These are phyloP conservation scores for Pteronura brasiliensis DNA, from an alignment of 2,113 vertebrate species.

Conservation along the genomic window DNA sequence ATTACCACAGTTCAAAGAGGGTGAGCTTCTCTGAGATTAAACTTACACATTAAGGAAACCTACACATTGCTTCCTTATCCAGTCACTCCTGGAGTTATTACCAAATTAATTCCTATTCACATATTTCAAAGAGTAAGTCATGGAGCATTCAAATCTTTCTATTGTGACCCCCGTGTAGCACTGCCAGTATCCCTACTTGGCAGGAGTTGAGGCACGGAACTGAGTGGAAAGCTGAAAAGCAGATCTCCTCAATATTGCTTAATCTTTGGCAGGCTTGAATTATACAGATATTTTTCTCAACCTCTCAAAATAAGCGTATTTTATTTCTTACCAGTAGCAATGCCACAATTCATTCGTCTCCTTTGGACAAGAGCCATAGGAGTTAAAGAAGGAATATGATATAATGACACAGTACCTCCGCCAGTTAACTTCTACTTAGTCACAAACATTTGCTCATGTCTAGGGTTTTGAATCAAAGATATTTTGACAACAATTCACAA, in stretches of 20 bases:
- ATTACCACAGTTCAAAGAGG: not conserved
- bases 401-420: not conserved
- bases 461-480: not conserved
- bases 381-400: not conserved
- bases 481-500: not conserved
- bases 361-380: not conserved
- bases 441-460: conserved; percentile 10
- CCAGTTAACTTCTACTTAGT: not conserved
- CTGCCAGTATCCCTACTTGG: not conserved
- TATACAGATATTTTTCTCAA: conserved; percentile 4
- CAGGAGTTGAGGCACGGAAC: not conserved
- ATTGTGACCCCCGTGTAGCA: not conserved
- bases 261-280: not conserved
- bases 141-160: not conserved
- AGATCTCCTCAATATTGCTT: not conserved
- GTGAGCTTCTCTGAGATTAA: not conserved
- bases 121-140: conserved; percentile 35
- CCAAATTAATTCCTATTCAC: conserved; percentile 13
- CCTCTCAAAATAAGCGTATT: conserved; percentile 4
- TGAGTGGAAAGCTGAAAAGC: conserved; percentile 37
- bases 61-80: not conserved
- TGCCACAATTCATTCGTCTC: not conserved
- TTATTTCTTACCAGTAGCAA: conserved; percentile 38
- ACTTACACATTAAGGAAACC: not conserved
- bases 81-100: not conserved